Conservation (phyloP, 2,797 vertebrate genomes). For the Siniperca scherzeri region DNA sequence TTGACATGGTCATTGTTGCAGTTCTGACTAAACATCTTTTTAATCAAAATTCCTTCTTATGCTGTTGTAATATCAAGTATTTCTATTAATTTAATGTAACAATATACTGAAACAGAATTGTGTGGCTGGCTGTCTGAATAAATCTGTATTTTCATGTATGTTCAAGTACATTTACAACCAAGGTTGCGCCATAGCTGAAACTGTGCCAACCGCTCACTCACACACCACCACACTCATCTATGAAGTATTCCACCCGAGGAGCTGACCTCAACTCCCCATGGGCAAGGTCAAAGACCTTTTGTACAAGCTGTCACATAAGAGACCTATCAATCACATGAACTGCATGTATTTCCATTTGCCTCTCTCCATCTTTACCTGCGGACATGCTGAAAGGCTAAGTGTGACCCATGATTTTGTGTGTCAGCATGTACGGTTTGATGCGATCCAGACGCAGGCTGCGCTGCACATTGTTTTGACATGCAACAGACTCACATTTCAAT, state of each 20-base stretch:
- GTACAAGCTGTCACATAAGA: conserved; percentile 4
- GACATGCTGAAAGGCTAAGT: conserved; percentile 18
- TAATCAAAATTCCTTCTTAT: not conserved
- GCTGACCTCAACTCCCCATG: conserved; percentile 20
- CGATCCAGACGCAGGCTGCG: conserved; percentile 54
- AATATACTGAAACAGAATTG: not conserved
- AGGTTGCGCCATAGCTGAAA: not conserved
- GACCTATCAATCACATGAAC: conserved; percentile 32
- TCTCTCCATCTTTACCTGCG: conserved; percentile 25
- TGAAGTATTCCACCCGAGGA: conserved; percentile 35
- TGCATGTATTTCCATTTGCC: conserved; percentile 21
- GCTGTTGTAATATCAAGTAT: not conserved
- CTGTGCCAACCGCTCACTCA: not conserved
- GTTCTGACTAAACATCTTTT: not conserved
- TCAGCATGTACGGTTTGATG: conserved; percentile 46
- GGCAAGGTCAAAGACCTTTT: conserved; percentile 28
- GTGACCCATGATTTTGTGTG: conserved; percentile 37
- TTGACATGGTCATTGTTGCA: not conserved
- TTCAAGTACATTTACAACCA: not conserved
- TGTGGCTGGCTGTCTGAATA: not conserved
- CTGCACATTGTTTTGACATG: conserved; percentile 65
- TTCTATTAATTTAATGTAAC: not conserved
- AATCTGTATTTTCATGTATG: not conserved
- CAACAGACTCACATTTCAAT: conserved; percentile 59
- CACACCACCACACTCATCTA: conserved; percentile 14